A percentile compares a stretch with the other conserved stretches of the same genome.
These are phyloP conservation scores for Heliconius congener DNA, from an alignment of 1,140 invertebrate genomes.

Conservation along the genomic window DNA sequence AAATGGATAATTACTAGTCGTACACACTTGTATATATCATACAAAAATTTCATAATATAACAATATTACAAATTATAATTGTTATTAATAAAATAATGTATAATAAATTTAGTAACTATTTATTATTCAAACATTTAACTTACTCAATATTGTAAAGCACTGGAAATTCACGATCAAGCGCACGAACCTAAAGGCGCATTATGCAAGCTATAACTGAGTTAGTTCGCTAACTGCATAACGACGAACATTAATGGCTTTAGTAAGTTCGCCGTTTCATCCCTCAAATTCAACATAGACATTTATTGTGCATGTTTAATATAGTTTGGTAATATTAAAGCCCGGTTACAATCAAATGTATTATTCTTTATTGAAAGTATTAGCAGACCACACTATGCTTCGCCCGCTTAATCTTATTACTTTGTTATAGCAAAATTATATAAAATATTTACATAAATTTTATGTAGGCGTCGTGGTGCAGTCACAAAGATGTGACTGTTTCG, in stretches of 20 bases:
- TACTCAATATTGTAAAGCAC: not conserved
- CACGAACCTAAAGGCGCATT: not conserved
- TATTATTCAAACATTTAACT: not conserved
- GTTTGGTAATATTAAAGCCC: not conserved
- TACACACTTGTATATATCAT: too few species aligned
- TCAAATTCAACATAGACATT: not conserved
- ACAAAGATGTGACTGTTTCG: too few species aligned
- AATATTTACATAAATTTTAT: too few species aligned
- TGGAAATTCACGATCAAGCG: not conserved
- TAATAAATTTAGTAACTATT: not conserved
- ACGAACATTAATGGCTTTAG: not conserved
- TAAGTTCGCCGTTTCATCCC: not conserved
- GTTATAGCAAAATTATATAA: too few species aligned
- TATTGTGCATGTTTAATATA: not conserved
- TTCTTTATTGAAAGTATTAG: too few species aligned
- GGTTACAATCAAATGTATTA: not conserved
- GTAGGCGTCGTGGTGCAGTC: too few species aligned
- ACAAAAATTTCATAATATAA: too few species aligned
- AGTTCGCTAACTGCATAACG: not conserved
- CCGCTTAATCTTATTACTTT: too few species aligned
- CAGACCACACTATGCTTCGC: too few species aligned
- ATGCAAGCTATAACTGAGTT: slow-evolving; percentile 4
- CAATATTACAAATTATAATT: too few species aligned
- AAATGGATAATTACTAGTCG: too few species aligned
- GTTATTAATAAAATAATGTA: too few species aligned